Conservation (phyloP, 2,113 vertebrate genomes). For the Phalacrocorax brasilianus region DNA sequence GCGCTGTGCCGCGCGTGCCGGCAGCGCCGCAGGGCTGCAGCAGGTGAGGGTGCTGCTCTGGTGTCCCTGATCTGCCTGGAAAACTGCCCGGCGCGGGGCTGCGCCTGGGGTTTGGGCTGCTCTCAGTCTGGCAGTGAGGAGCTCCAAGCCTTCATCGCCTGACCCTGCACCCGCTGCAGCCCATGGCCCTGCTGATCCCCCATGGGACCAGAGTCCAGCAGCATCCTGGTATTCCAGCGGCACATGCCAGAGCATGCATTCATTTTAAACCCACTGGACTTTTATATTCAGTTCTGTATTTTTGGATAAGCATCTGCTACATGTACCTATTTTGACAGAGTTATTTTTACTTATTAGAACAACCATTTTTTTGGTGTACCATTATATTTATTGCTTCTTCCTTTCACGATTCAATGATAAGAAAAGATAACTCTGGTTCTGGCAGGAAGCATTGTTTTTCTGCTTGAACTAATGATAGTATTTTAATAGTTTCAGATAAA, state of each 20-base stretch:
- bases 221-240: not conserved
- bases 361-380: not conserved
- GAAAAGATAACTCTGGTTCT: not conserved
- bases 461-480: not conserved
- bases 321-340: not conserved
- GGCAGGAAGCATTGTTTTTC: not conserved
- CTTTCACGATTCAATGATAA: not conserved
- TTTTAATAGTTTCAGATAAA: constrained; percentile 31
- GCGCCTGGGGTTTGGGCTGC: not conserved
- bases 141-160: no score
- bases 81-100: not conserved
- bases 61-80: not conserved
- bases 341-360: not conserved
- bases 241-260: not conserved
- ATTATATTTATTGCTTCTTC: not conserved
- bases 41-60: fast-evolving
- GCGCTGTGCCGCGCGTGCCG: not conserved
- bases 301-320: not conserved
- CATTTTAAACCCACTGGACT: not conserved
- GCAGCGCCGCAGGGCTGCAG: not conserved
- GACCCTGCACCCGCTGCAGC: not conserved
- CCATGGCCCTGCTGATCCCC: not conserved
- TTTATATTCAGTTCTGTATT: not conserved
- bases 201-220: fast-evolving
- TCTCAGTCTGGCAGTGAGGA: no score